These are phyloP conservation scores for Leptinotarsa tumamoca DNA, from an alignment of 2,888 invertebrate genomes.

Conservation along the genomic window DNA sequence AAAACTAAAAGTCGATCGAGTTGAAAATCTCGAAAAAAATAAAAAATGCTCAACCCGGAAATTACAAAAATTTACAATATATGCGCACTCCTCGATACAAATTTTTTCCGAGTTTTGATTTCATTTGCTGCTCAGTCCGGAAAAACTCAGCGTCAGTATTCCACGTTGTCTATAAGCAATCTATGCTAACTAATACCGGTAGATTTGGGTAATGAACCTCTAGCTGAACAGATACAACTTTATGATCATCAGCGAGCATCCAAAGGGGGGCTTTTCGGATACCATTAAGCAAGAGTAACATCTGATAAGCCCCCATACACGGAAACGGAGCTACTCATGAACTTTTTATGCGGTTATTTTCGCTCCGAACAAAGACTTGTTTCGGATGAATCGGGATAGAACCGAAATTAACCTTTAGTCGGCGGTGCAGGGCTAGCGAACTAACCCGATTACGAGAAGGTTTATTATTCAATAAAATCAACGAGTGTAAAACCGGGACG, in stretches of 20 bases:
- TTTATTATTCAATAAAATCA: conserved; percentile 26
- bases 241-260: conserved; percentile 31
- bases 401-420: conserved; percentile 24
- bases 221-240: conserved; percentile 33
- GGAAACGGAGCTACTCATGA: conserved; percentile 31
- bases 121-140: neutral
- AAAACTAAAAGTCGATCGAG: too few relatives aligned
- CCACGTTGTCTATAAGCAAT: neutral
- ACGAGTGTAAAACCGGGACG: conserved; percentile 13
- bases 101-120: neutral
- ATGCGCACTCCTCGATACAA: too few relatives aligned
- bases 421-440: neutral
- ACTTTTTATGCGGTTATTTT: conserved; percentile 41
- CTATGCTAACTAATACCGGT: neutral
- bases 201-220: neutral
- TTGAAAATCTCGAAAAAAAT: too few relatives aligned
- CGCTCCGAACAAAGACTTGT: conserved; percentile 30
- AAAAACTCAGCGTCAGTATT: neutral
- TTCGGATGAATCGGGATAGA: conserved; percentile 22
- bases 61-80: too few relatives aligned
- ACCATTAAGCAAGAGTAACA: conserved; percentile 37
- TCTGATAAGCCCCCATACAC: conserved; percentile 39
- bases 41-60: too few relatives aligned
- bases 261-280: conserved; percentile 20
- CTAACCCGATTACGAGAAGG: conserved; percentile 18